Conservation (phyloP, 2,888 invertebrate species). For the Hemistola chrysoprasaria region DNA sequence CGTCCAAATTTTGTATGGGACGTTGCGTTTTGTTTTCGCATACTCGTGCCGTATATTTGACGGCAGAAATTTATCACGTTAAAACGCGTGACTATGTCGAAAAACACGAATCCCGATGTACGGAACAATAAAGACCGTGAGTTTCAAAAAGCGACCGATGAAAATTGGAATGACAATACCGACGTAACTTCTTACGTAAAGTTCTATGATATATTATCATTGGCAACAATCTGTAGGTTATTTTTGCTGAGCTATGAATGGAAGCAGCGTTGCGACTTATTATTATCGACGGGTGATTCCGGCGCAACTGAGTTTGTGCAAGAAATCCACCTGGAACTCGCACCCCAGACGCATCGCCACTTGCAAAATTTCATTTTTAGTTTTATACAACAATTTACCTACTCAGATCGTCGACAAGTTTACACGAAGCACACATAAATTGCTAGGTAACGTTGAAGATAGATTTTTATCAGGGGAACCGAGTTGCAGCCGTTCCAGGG, state of each 20-base stretch:
- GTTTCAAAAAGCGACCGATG: constrained; percentile 25
- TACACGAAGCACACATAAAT: constrained; percentile 32
- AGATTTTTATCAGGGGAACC: constrained; percentile 70
- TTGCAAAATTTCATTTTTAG: constrained; percentile 30
- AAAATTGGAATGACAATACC: constrained; percentile 22
- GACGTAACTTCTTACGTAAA: constrained; percentile 27
- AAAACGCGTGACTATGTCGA: constrained; percentile 29
- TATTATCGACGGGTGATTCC: constrained; percentile 75
- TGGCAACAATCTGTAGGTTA: constrained; percentile 49
- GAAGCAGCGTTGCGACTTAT: constrained; percentile 63
- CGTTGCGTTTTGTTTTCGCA: constrained; percentile 39
- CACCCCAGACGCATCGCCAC: constrained; percentile 1
- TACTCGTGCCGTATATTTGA: constrained; percentile 15
- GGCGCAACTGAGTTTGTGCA: constrained; percentile 55
- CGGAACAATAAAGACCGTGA: constrained; percentile 31
- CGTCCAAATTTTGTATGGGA: constrained; percentile 46
- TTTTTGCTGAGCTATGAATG: constrained; percentile 58
- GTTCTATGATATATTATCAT: constrained; percentile 44
- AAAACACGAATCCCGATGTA: constrained; percentile 29
- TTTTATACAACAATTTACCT: constrained; percentile 19
- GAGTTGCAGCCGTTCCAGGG: constrained; percentile 69
- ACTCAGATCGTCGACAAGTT: constrained; percentile 14
- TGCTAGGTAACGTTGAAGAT: constrained; percentile 45
- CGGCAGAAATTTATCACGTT: constrained; percentile 28
- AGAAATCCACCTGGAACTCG: constrained; percentile 57